Conservation (phyloP, 2,888 invertebrate genomes). For the Tridacna crocea region DNA sequence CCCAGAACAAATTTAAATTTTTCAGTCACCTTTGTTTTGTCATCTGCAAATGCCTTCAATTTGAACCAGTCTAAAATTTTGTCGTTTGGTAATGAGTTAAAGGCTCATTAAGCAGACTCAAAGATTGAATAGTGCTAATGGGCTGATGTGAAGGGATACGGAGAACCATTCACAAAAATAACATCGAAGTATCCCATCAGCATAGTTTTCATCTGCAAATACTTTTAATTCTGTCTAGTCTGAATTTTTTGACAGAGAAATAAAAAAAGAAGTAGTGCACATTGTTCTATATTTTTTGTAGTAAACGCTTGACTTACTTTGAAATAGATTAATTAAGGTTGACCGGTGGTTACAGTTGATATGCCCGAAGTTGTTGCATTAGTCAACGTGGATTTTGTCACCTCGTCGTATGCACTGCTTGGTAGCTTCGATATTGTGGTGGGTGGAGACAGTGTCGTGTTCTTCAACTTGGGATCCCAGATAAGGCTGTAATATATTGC, state of each 20-base stretch:
- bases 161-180: too few species aligned
- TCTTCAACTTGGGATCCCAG: constrained; percentile 91
- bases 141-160: too few species aligned
- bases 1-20: background rate
- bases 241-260: background rate
- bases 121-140: too few species aligned
- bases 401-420: constrained; percentile 23
- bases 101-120: background rate
- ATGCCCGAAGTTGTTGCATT: constrained; percentile 35
- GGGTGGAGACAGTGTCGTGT: constrained; percentile 56
- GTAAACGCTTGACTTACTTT: background rate
- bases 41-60: background rate
- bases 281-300: too few species aligned
- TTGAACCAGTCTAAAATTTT: background rate
- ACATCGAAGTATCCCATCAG: too few species aligned
- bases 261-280: background rate
- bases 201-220: too few species aligned
- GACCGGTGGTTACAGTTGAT: background rate
- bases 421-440: constrained; percentile 30
- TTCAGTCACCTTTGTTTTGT: background rate
- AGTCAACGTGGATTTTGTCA: constrained; percentile 39
- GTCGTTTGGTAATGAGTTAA: background rate
- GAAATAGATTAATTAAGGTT: background rate
- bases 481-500: constrained; percentile 97
- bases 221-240: too few species aligned